Conservation (phyloP, 2,888 invertebrate genomes). For the Fragum whitleyi region DNA sequence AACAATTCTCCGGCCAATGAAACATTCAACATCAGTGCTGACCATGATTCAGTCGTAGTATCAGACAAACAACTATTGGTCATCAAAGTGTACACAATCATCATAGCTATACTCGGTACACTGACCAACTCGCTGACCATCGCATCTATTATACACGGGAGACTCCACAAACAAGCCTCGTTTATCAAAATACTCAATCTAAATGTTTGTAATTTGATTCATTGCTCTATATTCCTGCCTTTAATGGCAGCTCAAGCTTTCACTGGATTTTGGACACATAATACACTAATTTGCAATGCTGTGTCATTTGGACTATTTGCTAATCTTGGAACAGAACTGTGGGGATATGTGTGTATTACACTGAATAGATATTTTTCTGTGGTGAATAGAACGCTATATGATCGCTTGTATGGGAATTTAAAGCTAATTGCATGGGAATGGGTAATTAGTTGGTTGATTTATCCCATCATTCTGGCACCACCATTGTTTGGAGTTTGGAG, state of each 20-base stretch:
- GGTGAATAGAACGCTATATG: constrained; percentile 54
- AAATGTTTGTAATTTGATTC: constrained; percentile 61
- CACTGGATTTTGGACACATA: constrained; percentile 45
- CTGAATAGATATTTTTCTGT: constrained; percentile 69
- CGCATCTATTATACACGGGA: constrained; percentile 55
- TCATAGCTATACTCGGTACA: constrained; percentile 55
- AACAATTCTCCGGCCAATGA: not conserved
- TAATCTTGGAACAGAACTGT: constrained; percentile 66
- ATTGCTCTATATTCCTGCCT: constrained; percentile 56
- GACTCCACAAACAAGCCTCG: constrained; percentile 55
- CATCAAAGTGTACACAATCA: constrained; percentile 46
- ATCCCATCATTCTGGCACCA: constrained; percentile 63
- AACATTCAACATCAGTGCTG: not conserved
- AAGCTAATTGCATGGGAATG: constrained; percentile 55
- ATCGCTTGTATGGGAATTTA: constrained; percentile 47
- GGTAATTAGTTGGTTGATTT: constrained; percentile 64
- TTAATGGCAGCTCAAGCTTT: constrained; percentile 63
- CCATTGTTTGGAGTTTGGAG: constrained; percentile 69
- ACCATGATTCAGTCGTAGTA: not conserved
- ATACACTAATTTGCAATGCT: constrained; percentile 45
- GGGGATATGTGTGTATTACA: constrained; percentile 66
- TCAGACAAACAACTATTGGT: constrained; percentile 41
- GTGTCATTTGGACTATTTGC: constrained; percentile 64
- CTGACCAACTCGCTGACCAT: constrained; percentile 62
- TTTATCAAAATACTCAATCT: constrained; percentile 69